phyloP scores from a whole-genome alignment of 2,888 invertebrate species.

The Bruchidius siliquastri region DNA sequence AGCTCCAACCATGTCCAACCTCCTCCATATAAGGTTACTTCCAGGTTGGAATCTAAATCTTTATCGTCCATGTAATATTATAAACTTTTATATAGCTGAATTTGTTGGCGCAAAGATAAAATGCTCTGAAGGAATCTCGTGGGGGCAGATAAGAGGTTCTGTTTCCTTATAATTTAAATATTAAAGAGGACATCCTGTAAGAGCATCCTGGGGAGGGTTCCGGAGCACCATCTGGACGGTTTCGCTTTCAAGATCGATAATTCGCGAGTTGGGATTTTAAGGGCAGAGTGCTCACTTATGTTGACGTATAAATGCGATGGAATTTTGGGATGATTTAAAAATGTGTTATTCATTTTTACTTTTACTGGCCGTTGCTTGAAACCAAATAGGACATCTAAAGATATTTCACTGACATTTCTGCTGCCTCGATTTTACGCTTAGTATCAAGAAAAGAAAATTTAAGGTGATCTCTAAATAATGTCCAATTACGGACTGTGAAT shows the following conservation, averaged over 20 bases:
- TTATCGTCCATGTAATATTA: not conserved
- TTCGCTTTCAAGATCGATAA: not conserved
- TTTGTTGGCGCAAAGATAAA: not conserved
- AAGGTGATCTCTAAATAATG: too few relatives aligned
- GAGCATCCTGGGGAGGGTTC: not conserved
- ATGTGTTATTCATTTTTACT: too few relatives aligned
- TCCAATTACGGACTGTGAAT: too few relatives aligned
- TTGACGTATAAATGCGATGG: not conserved
- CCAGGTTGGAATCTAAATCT: not conserved
- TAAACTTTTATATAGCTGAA: not conserved
- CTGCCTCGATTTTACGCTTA: too few relatives aligned
- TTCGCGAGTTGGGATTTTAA: not conserved
- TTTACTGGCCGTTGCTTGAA: too few relatives aligned
- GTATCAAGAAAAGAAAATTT: too few relatives aligned
- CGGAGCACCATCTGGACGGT: not conserved
- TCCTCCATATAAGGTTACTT: not conserved
- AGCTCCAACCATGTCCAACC: not conserved
- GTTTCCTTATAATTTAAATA: slow-evolving; percentile 21
- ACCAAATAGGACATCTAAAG: too few relatives aligned
- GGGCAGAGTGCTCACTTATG: not conserved
- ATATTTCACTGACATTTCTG: too few relatives aligned
- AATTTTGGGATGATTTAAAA: too few relatives aligned
- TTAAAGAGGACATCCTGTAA: slow-evolving; percentile 8
- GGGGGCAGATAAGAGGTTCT: slow-evolving; percentile 11
- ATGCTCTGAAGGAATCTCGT: not conserved